These are phyloP conservation scores for Rhinoptilus africanus DNA, from an alignment of 2,113 vertebrate genomes.

Conservation along the genomic window DNA sequence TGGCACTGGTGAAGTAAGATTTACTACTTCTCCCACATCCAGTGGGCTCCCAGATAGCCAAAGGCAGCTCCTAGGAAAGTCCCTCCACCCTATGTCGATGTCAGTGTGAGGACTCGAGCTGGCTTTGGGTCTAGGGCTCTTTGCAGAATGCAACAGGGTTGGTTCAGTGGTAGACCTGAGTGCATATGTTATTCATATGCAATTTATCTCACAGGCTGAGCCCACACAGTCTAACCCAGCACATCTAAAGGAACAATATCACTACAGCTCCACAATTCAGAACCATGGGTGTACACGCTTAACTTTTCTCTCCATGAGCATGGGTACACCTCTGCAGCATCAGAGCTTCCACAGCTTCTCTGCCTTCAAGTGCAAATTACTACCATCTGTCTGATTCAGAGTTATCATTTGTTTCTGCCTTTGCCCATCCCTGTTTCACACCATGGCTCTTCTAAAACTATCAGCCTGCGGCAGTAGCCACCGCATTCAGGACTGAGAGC, in stretches of 20 bases:
- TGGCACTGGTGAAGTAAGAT: neutral
- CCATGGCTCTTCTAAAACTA: neutral
- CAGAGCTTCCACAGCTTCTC: neutral
- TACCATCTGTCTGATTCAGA: neutral
- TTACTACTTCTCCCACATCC: neutral
- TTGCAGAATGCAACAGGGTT: neutral
- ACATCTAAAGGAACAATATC: neutral
- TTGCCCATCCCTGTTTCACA: neutral
- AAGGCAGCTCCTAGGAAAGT: neutral
- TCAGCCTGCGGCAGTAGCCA: neutral
- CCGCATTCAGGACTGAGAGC: neutral
- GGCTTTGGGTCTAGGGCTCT: neutral
- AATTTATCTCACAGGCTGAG: neutral
- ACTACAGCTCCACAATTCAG: neutral
- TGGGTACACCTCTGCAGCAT: neutral
- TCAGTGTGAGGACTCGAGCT: neutral
- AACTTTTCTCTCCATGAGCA: neutral
- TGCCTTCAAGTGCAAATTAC: neutral
- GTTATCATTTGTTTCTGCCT: neutral
- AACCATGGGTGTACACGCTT: neutral
- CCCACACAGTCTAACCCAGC: neutral
- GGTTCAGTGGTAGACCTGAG: neutral
- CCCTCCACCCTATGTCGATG: neutral
- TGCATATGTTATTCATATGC: neutral
- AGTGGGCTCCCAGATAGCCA: neutral